Conservation (phyloP, 2,888 invertebrate species). For the Brassicogethes aeneus region DNA sequence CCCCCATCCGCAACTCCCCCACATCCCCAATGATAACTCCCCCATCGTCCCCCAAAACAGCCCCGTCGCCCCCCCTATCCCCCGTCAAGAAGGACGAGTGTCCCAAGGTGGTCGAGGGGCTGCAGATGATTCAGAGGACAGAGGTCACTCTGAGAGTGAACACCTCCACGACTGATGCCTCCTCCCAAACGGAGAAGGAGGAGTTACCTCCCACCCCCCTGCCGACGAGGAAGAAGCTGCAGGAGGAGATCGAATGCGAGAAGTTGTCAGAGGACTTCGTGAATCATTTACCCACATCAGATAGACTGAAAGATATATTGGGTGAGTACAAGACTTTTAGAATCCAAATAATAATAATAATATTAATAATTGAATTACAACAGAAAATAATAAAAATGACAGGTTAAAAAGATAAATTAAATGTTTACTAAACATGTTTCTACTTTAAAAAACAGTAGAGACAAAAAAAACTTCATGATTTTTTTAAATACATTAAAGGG, state of each 20-base stretch:
- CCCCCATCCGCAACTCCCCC: conserved; percentile 25
- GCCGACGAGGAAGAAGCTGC: conserved; percentile 50
- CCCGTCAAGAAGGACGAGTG: conserved; percentile 36
- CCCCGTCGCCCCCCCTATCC: conserved; percentile 29
- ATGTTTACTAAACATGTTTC: no score
- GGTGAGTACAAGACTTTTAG: conserved; percentile 40
- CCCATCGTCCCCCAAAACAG: conserved; percentile 24
- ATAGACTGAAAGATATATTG: conserved; percentile 58
- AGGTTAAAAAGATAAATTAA: no score
- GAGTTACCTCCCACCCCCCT: conserved; percentile 40
- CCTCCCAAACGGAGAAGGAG: conserved; percentile 40
- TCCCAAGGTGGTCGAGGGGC: conserved; percentile 39
- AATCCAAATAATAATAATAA: no score
- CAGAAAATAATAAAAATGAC: no score
- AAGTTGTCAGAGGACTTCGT: conserved; percentile 55
- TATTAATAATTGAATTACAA: no score
- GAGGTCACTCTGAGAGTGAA: conserved; percentile 55
- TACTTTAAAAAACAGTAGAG: no score
- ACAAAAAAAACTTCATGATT: no score
- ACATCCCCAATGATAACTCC: conserved; percentile 29
- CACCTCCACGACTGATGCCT: conserved; percentile 51
- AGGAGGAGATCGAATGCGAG: conserved; percentile 75
- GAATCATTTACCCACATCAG: conserved; percentile 52
- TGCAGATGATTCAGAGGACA: conserved; percentile 53
- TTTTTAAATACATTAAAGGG: no score